Evolutionary conservation across 2,797 vertebrate genomes (phyloP).

Genomic region (Thripadectes ignobilis): DNA sequence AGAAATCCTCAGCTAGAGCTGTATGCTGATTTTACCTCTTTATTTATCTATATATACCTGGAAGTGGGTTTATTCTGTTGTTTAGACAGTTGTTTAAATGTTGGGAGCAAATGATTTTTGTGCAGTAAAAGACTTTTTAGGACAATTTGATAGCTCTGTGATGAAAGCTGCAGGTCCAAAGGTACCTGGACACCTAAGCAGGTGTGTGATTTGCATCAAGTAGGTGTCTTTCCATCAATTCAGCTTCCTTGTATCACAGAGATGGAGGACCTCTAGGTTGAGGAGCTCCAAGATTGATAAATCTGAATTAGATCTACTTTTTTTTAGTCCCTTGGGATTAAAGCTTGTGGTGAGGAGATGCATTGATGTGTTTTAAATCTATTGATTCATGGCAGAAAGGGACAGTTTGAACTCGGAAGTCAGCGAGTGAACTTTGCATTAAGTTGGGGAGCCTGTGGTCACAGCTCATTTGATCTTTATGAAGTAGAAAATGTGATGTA

Average conservation of each 20-base stretch:
- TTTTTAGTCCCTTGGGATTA: constrained; percentile 39
- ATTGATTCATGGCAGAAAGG: constrained; percentile 73
- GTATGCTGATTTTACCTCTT: background rate
- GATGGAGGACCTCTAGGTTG: constrained; percentile 13
- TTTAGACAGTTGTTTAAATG: background rate
- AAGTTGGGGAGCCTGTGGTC: constrained; percentile 75
- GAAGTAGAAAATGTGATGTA: constrained; percentile 79
- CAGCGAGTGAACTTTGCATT: constrained; percentile 78
- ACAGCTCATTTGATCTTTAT: constrained; percentile 81
- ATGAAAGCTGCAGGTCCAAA: background rate
- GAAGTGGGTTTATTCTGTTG: background rate
- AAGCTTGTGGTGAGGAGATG: constrained; percentile 61
- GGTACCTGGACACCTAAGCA: background rate
- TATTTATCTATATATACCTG: rapidly evolving
- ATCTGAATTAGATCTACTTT: constrained; percentile 47
- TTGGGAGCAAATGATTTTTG: background rate
- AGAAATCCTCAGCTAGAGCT: background rate
- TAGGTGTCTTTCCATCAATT: background rate
- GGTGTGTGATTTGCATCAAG: constrained; percentile 8
- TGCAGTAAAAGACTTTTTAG: background rate
- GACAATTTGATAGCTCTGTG: background rate
- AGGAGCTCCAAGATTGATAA: constrained; percentile 28
- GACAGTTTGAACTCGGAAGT: constrained; percentile 74
- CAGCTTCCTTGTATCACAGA: background rate
- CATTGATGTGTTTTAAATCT: constrained; percentile 66